phyloP scores from a whole-genome alignment of 2,113 vertebrate genomes.

The Procapra przewalskii region DNA sequence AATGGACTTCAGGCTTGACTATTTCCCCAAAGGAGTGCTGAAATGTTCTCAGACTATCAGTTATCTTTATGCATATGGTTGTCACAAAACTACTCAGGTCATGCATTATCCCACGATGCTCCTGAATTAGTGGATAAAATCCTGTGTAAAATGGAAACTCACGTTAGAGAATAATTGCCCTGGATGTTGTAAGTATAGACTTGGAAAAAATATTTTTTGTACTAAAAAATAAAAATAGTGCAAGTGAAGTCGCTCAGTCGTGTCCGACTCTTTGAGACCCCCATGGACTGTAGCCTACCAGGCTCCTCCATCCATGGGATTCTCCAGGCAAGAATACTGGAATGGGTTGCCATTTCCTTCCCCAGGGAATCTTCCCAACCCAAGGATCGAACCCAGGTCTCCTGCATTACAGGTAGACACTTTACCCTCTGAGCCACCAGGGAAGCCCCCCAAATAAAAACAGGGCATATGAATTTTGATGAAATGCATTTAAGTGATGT shows the following conservation, averaged over 20 bases:
- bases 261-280: background rate
- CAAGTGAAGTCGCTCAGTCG: background rate
- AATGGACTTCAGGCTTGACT: background rate
- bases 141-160: background rate
- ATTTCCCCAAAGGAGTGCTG: background rate
- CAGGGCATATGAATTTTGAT: background rate
- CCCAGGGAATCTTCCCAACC: background rate
- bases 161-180: background rate
- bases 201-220: background rate
- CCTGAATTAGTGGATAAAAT: background rate
- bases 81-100: background rate
- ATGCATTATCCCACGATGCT: background rate
- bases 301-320: background rate
- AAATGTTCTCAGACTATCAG: background rate
- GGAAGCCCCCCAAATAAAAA: background rate
- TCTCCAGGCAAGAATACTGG: background rate
- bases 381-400: background rate
- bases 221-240: background rate
- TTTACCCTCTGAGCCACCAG: background rate
- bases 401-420: background rate
- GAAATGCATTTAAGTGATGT: background rate
- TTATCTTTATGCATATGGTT: background rate
- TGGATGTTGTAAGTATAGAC: background rate
- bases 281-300: background rate
- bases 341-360: background rate